Evolutionary conservation across 2,113 vertebrate species (phyloP), one percentile per base, ranked within the genome.

Genomic region (Heterocephalus glaber): DNA sequence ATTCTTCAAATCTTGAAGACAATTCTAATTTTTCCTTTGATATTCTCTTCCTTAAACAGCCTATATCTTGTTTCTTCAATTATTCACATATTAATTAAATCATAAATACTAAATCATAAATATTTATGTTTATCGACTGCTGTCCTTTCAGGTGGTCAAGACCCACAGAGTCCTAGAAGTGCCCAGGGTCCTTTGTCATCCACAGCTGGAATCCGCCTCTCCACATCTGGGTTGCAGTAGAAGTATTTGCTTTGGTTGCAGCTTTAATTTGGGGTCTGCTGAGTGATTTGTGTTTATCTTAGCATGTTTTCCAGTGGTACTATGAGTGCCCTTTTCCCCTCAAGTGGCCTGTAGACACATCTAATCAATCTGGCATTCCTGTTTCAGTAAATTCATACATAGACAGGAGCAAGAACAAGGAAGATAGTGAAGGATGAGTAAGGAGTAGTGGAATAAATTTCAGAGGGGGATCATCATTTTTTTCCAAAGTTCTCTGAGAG

Each of bases 311-410:
- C 33, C 26, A 58, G 49, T 77, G 72, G 66, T 44, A 33, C n/a
- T 79, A 35, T 0, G 44, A 86, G n/a, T 33, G 35, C 49, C 33
- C 44, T 85, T 81, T 70, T 89, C 81, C 93, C 90, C 60, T 60
- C 68, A 84, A 44, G 38, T 89, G 33, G 92, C 68, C 58, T 35
- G 28, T 49, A 91, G 86, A 65, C 68, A 85, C 41, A 49, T 60
- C 76, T 77, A 65, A 94, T 77, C 63, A 63, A n/a, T 66, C 24
- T 72, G 74, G 7, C 68, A 44, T 76, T 33, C 19, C 33, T 44
- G 7, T 72, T 30, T 94, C 68, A 87, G 80, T 77, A 87, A 96
- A 90, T 93, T 94, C 89, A 81, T 61, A 41, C 13, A 5, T 1
- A 28, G 41, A 76, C 22, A 72, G 20, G 44, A 52, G 58, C 88